Evolutionary conservation across 2,113 vertebrate species (phyloP), one percentile per base, ranked within the genome.

Genomic region (Prietella phreatophila): DNA sequence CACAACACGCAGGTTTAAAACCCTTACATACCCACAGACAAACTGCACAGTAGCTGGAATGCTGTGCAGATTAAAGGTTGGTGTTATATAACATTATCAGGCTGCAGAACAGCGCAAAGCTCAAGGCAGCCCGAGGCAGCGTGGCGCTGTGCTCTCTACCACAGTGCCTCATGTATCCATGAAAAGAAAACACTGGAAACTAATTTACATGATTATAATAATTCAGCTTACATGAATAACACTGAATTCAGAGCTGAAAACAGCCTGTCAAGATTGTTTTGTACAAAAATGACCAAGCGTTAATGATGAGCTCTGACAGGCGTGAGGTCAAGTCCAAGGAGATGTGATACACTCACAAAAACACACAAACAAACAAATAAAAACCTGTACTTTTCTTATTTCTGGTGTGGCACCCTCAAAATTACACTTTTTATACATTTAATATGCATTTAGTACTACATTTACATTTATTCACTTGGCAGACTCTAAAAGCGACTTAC

Each of bases 51-150:
- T 78, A 82, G 85, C 61, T 90, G 84, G 91, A 93, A 91, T 92
- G 92, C 91, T 91, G 86, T 91, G 91, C 90, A 94, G 94, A 95
- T 95, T 94, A 94, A 94, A 93, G 94, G 92, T 93, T 93, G 92
- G 92, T 47, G 82, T 95, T 95, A 95, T 93, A 94, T 95, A 95
- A 95, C 94, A 92, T 91, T 78, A 73, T 86, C 69, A 88, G 78
- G 75, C 78, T 47, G 30, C 50, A 78, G 69, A 85, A 61, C 82
- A 85, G 61, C 53, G 30, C 22, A 39, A 82, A 82, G 47, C 47
- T 8, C 47, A 1, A 47, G 47, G 47, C 7, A 60, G 60, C 22
- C 20, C 20, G 61, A 20, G 33, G 78, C 33, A 58, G 19, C 30
- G 67, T 85, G 1, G n/a, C 17, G 36, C 42, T 47, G 25, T 36